Base-by-base conservation (phyloP, 2,888 invertebrate genomes). In the Euzetes globulus region DNA sequence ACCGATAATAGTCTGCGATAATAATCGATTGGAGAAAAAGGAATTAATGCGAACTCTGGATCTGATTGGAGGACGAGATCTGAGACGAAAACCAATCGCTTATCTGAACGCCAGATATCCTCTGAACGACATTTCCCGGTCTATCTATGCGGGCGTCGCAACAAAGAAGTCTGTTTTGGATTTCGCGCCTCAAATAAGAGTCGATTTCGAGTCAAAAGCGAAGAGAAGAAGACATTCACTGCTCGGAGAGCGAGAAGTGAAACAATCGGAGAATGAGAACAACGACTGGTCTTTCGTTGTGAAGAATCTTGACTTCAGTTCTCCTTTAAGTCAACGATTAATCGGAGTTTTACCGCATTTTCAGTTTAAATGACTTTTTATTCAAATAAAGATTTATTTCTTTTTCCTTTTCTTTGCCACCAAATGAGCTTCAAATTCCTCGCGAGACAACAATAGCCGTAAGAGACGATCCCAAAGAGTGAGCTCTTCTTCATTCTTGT, bases 41-140 rank as follows among this genome's bases (percentile, higher is more conserved):
- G 33, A 33, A 33, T 33, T 60, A 13, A 4, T 60, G 0, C 22
- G 19, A 6, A 5, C 17, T 45, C 22, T 70, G 27, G 47, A 70
- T 70, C 41, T 70, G 4, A 70, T 70, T 1, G 47, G 47, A 70
- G 1, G 27, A 17, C 45, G 70, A 25, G 47, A 70, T 25, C 27
- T 70, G n/a, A 3, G 27, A 1, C 70, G 70, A 1, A 70, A 70
- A 47, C 70, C 70, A 5, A 22, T 5, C 17, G 70, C 70, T 3
- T 70, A 70, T 19, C 15, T 70, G 47, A 70, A 70, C 27, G 45
- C 70, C 1, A 47, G 45, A 17, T 37, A 70, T 27, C 70, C 70
- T 0, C 15, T 45, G 27, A 70, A 70, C 17, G 70, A 70, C 7
- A 70, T 70, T 22, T 70, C 70, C 22, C 70, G 47, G 25, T 19